Evolutionary conservation across 2,797 vertebrate genomes (phyloP).

Genomic region (Rhinoraja longicauda): DNA sequence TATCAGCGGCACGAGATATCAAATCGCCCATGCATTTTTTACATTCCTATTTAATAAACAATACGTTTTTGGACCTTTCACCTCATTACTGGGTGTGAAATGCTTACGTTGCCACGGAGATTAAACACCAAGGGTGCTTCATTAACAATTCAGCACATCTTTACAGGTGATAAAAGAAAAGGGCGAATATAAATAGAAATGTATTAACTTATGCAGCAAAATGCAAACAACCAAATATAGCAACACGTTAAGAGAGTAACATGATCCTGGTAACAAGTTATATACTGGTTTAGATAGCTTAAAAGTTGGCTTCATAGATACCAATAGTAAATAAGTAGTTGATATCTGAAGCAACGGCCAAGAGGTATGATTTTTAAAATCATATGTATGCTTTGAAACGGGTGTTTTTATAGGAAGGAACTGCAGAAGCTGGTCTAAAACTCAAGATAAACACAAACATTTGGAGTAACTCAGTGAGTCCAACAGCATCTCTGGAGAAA

Average conservation of each 20-base stretch:
- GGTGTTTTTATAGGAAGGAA: neutral
- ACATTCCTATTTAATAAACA: neutral
- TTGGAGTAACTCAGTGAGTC: no score
- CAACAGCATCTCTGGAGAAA: no score
- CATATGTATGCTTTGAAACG: neutral
- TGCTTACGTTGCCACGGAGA: neutral
- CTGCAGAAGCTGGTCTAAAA: no score
- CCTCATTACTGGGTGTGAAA: neutral
- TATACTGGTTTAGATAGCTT: no score
- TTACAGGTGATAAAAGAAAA: neutral
- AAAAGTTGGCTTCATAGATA: neutral
- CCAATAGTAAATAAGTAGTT: neutral
- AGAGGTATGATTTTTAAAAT: neutral
- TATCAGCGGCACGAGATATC: no score
- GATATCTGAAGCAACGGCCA: neutral
- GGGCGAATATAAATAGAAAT: neutral
- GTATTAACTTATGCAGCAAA: neutral
- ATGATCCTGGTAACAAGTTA: neutral
- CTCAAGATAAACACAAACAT: no score
- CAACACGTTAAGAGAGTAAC: neutral
- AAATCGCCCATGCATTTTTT: no score
- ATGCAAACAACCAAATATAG: neutral
- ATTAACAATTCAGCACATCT: neutral
- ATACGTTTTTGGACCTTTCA: neutral
- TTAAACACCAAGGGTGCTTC: neutral